Conservation (phyloP, 2,888 invertebrate genomes). For the Phasia obesa region DNA sequence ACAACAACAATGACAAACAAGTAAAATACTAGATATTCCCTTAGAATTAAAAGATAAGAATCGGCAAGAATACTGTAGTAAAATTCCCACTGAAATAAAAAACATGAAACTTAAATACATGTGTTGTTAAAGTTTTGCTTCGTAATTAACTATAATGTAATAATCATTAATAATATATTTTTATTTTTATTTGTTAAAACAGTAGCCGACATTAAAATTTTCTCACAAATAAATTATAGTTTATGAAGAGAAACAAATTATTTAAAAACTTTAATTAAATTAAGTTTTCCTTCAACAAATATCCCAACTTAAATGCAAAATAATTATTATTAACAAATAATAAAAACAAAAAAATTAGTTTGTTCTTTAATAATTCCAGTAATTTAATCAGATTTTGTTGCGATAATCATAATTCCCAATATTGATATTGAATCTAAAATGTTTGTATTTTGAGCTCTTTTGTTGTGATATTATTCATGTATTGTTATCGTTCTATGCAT, state of each 20-base stretch:
- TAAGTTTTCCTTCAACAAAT: neutral
- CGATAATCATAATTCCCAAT: neutral
- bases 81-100: neutral
- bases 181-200: slow-evolving; percentile 34
- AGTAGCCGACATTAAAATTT: slow-evolving; percentile 21
- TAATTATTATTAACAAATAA: no score
- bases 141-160: neutral
- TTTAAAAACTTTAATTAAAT: slow-evolving; percentile 30
- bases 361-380: no score
- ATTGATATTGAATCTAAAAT: neutral
- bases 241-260: slow-evolving; percentile 41
- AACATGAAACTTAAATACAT: neutral
- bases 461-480: neutral
- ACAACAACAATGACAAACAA: no score
- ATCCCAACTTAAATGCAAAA: neutral
- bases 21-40: no score
- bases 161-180: slow-evolving; percentile 39
- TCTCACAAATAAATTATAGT: slow-evolving; percentile 54
- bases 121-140: neutral
- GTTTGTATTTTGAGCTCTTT: neutral
- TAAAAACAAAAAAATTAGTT: neutral
- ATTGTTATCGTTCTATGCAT: neutral
- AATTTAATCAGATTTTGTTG: no score
- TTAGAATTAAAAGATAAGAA: no score
- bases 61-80: no score